Conservation (phyloP, 2,113 vertebrate species). For the Hydrolagus affinis region DNA sequence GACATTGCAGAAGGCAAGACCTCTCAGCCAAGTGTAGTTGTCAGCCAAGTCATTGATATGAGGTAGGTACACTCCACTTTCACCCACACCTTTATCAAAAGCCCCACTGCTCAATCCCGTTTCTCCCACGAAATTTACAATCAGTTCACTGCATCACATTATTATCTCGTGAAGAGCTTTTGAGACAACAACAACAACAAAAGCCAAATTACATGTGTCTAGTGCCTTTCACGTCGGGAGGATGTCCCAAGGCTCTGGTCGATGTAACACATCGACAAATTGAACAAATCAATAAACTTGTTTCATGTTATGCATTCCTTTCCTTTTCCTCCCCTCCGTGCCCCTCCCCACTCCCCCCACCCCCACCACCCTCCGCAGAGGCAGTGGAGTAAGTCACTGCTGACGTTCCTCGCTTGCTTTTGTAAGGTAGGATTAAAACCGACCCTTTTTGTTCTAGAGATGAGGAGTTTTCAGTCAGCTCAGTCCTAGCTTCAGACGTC, state of each 20-base stretch:
- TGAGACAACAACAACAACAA: no score
- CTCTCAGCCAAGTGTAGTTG: constrained; percentile 74
- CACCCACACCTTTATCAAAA: background rate
- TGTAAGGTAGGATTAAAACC: background rate
- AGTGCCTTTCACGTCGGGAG: no score
- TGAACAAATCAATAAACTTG: no score
- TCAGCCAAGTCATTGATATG: constrained; percentile 97
- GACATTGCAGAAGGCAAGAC: constrained; percentile 86
- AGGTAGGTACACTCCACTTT: constrained; percentile 58
- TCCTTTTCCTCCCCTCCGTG: background rate
- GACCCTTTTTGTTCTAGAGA: constrained; percentile 62
- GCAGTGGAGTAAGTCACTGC: background rate
- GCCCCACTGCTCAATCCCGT: background rate
- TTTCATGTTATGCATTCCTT: background rate
- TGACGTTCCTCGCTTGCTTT: background rate
- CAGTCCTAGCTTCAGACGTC: constrained; percentile 94
- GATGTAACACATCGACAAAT: no score
- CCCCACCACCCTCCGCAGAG: background rate
- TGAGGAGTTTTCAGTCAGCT: constrained; percentile 95
- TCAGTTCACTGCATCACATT: no score
- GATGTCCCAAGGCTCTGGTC: no score
- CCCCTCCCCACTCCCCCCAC: background rate
- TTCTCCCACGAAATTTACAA: no score
- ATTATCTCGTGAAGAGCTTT: no score
- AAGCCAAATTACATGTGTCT: no score